Evolutionary conservation across 2,113 vertebrate species (phyloP).

Genomic region (Pterocles burchelli): DNA sequence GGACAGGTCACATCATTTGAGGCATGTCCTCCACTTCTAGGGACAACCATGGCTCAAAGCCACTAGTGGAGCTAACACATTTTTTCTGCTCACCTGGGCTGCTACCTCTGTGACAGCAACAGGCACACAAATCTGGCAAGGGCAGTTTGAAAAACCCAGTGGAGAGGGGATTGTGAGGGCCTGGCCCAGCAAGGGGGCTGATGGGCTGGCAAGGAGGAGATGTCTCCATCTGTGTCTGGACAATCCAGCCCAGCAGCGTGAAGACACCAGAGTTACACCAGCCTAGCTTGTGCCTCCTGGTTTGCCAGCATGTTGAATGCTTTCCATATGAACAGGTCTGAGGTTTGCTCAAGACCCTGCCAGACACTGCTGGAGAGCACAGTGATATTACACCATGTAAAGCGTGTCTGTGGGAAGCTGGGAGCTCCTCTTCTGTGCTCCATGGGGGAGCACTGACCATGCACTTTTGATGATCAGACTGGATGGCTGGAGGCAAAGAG

Average conservation of each 20-base stretch:
- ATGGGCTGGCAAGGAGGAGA: background rate
- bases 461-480: background rate
- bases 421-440: background rate
- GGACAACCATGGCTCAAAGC: background rate
- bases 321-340: background rate
- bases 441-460: background rate
- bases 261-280: background rate
- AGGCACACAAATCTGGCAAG: background rate
- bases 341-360: background rate
- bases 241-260: background rate
- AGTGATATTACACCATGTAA: background rate
- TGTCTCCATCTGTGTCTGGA: background rate
- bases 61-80: background rate
- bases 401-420: background rate
- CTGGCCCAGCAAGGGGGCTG: background rate
- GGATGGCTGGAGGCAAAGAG: background rate
- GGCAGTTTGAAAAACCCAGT: background rate
- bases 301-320: background rate
- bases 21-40: background rate
- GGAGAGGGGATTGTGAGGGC: background rate
- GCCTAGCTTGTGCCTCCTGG: background rate
- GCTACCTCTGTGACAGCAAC: rapidly evolving
- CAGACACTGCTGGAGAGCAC: background rate
- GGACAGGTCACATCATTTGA: background rate
- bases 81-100: background rate